Evolutionary conservation across 2,797 vertebrate genomes (phyloP), one percentile per base, ranked within the genome.

Genomic region (Eulemur coronatus): DNA sequence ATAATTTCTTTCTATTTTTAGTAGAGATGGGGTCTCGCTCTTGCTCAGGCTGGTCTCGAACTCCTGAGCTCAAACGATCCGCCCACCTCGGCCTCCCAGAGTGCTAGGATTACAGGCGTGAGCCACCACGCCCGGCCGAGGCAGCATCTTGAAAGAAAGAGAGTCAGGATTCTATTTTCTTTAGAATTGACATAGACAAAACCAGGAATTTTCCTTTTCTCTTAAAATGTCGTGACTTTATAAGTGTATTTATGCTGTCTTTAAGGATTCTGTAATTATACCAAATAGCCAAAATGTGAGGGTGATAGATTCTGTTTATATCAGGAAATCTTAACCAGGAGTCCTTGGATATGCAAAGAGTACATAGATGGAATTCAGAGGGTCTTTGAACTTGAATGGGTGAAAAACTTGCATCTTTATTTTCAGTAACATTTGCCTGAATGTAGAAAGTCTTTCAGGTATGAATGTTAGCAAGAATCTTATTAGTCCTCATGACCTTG

Each of bases 131-230:
- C 38, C 38, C 38, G 38, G 38, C 38, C 38, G 38, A 38, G n/a
- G n/a, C n/a, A n/a, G n/a, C n/a, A n/a, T n/a, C n/a, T n/a, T n/a
- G 46, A 91, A 85, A 95, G 43, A 88, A 92, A 63, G 33, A 85
- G 67, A 87, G 24, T 70, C 61, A 70, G 59, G 41, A 43, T 72
- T 94, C 69, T 91, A 48, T 91, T 89, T 93, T 94, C 43, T 85
- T 72, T 89, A 84, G 52, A 95, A 61, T 22, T 85, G 65, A 93
- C 63, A 61, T 7, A 61, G 22, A 70, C 26, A 89, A 93, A 95
- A 78, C 24, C 11, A 92, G 57, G 33, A 80, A 85, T 73, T 67
- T 80, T 43, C 33, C 57, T 75, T 69, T 90, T 85, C 50, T 90
- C 55, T 89, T 86, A 76, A 89, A 90, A 75, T 43, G 22, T 84